Base-by-base conservation (phyloP, 2,113 vertebrate genomes). In the Pyxicephalus adspersus region DNA sequence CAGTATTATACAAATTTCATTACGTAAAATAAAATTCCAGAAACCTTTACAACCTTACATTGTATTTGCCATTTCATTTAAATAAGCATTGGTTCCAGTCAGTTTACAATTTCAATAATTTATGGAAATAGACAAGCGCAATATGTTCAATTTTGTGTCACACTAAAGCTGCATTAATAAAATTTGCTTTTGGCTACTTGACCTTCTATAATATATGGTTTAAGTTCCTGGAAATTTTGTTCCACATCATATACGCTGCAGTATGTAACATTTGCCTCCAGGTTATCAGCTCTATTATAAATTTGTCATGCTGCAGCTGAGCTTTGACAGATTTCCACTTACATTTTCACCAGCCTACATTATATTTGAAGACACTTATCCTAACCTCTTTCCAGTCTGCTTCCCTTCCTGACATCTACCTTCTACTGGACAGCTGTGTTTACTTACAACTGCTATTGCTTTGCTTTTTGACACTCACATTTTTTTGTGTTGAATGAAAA, bases 301-400 rank as follows among this genome's bases (percentile, higher is more conserved):
- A 73, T 73, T 73, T 73, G 70, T 73, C 54, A 73, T 58, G 70
- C 52, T 57, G 26, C 57, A 31, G 70, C 52, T 58, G 70, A 73
- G 70, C 70, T 58, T 73, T 31, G 70, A 57, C 52, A 73, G 52
- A 73, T 73, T 58, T 73, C 70, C 52, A 58, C 70, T 73, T 73
- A 73, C 52, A 73, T 73, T 31, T 73, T 73, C 70, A 73, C 34
- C 34, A 73, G 70, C 54, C 52, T 57, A 73, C 52, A 57, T 73
- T 73, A 73, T 26, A 58, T 34, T 73, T 73, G 26, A 57, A 73
- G 58, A 73, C 70, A 73, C 70, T 73, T 73, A 73, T 57, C 70
- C 15, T 73, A 58, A 34, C 28, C 52, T 58, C 52, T 73, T 57
- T 73, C 50, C 28, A 73, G 70, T 73, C 68, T 57, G 70, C 52